Percentiles rank a stretch among this genome's conserved stretches.
Conservation (phyloP, 1,140 invertebrate species). For the Polypedilum vanderplanki region DNA sequence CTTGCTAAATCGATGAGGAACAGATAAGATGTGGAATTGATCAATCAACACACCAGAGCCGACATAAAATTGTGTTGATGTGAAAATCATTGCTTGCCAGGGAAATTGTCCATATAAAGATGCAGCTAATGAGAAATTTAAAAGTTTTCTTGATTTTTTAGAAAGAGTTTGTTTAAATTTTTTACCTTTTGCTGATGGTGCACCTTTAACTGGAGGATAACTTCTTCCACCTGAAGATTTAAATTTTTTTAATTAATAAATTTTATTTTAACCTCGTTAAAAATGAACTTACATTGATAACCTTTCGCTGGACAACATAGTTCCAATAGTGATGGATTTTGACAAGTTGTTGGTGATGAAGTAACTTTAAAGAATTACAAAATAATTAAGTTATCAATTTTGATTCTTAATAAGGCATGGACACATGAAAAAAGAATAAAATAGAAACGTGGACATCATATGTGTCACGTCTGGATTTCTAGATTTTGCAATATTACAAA, state of each 20-base stretch:
- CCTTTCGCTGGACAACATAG: not conserved
- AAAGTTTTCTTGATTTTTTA: not conserved
- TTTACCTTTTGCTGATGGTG: not conserved
- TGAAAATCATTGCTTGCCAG: not conserved
- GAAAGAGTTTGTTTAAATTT: not conserved
- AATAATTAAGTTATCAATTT: too few species aligned
- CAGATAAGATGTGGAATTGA: not conserved
- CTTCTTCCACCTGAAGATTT: not conserved
- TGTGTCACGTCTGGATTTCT: too few species aligned
- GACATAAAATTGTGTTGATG: not conserved
- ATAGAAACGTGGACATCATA: too few species aligned
- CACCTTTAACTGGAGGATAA: not conserved
- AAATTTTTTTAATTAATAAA: not conserved
- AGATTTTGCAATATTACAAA: too few species aligned
- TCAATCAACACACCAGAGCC: not conserved
- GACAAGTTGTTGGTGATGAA: not conserved
- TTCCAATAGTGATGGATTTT: not conserved
- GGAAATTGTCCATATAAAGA: not conserved
- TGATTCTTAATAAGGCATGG: too few species aligned
- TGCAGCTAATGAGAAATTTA: not conserved
- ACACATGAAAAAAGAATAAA: too few species aligned
- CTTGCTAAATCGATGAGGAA: not conserved
- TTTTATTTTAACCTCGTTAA: not conserved
- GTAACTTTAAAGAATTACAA: not conserved
- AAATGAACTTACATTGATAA: not conserved